Base-by-base conservation (phyloP, 2,888 invertebrate genomes). In the Noctua fimbriata region DNA sequence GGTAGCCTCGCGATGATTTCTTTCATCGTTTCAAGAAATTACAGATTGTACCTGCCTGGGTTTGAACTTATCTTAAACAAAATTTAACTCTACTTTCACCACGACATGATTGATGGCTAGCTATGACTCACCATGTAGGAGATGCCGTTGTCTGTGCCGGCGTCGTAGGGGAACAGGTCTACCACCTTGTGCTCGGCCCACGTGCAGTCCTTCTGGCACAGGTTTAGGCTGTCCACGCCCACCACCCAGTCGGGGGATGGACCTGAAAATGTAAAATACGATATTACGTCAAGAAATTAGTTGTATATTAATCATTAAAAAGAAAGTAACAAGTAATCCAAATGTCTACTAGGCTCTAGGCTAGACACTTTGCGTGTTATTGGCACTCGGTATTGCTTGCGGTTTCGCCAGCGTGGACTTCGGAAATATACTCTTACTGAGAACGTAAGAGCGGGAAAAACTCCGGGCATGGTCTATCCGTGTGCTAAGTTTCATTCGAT, bases 171-270 rank as follows among this genome's bases (percentile, higher is more conserved):
- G 92, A 98, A 98, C 52, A 99, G 97, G 95, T 99, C 99, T 66
- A 99, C 97, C 63, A 98, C 97, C 90, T 98, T 97, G 79, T 98
- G 97, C 88, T 98, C 98, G n/a, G 98, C 97, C 99, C 99, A 99
- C 0, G 98, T 97, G 93, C 99, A 99, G 95, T 99, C 98, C 82
- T 97, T 95, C 81, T 98, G 97, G 92, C 99, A 99, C 16, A 99
- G 97, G 92, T 99, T 98, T 76, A 99, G 95, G 0, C 98, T 98
- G 79, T 97, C 98, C 55, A 99, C 98, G 0, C 99, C 99, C 67
- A 99, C 98, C 89, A 99, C 98, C 99, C 99, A 99, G 96, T 99
- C 99, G 0, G 99, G 99, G 21, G 99, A 99, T 0, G 99, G 99
- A 1, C 99, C 98, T 98, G 81, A 0, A 67, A 58, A 10, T 18